Conservation (phyloP, 2,113 vertebrate species). For the Ptychochromis oligacanthus region DNA sequence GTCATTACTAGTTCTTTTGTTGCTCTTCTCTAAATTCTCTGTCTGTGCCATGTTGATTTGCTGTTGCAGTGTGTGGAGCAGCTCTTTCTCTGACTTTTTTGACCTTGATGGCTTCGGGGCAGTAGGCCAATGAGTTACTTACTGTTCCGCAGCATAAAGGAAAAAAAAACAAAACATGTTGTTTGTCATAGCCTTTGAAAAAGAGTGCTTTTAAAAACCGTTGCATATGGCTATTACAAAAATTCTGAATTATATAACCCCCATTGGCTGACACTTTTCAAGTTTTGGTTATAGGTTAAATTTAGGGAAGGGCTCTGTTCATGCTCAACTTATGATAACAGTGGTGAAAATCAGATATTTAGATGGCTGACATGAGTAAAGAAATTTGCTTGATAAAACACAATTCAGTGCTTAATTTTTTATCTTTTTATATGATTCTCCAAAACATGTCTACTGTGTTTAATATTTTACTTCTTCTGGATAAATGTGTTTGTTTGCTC, state of each 20-base stretch:
- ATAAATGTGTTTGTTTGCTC: neutral
- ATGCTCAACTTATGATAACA: neutral
- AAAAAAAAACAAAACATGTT: neutral
- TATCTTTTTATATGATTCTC: neutral
- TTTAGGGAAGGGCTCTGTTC: neutral
- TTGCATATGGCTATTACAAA: neutral
- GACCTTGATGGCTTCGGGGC: constrained; percentile 25
- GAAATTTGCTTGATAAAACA: neutral
- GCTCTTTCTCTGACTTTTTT: constrained; percentile 5
- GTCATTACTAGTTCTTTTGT: constrained; percentile 39
- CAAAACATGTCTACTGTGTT: neutral
- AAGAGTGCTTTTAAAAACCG: neutral
- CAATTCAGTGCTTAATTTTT: neutral
- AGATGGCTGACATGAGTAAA: neutral
- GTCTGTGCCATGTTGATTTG: constrained; percentile 12
- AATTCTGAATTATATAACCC: neutral
- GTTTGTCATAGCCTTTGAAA: neutral
- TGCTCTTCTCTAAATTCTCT: neutral
- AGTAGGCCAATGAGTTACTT: constrained; percentile 7
- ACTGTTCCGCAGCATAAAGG: neutral
- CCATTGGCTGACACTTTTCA: neutral
- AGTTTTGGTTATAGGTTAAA: neutral
- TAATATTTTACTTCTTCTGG: neutral
- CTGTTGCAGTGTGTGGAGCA: neutral
- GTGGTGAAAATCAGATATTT: neutral